Conservation (phyloP, 1,140 invertebrate species). For the Monomorium pharaonis region DNA sequence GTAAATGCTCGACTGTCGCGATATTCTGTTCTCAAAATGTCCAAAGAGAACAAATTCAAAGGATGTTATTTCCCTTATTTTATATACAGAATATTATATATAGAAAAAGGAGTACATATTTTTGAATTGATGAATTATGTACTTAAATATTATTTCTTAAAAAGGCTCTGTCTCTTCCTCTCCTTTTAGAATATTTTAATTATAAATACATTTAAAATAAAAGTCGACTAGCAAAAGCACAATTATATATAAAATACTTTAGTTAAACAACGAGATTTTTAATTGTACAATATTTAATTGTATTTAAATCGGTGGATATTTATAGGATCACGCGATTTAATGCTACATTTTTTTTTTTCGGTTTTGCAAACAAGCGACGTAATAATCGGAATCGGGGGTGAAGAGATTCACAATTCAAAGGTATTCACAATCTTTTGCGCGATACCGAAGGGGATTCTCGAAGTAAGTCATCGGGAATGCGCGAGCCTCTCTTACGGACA, state of each 20-base stretch:
- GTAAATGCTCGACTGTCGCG: background rate
- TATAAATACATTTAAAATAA: too few species aligned
- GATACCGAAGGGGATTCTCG: background rate
- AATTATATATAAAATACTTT: too few species aligned
- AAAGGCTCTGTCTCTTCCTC: background rate
- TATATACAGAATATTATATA: too few species aligned
- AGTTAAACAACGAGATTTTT: too few species aligned
- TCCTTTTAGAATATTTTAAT: background rate
- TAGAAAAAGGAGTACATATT: background rate
- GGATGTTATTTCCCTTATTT: too few species aligned
- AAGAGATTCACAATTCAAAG: too few species aligned
- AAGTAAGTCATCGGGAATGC: constrained; percentile 39
- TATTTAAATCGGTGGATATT: background rate
- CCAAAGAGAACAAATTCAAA: background rate
- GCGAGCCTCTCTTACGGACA: background rate
- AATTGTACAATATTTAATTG: too few species aligned
- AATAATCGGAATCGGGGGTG: background rate
- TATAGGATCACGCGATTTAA: background rate
- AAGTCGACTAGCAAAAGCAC: too few species aligned
- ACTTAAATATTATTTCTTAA: background rate
- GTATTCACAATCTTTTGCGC: background rate
- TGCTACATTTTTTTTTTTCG: background rate
- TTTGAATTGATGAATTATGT: background rate
- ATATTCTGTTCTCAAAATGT: background rate
- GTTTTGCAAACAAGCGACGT: background rate